Percentiles rank a stretch among this genome's conserved stretches.
These are phyloP conservation scores for Percopsis transmontana DNA, from an alignment of 2,113 vertebrate species.

Conservation along the genomic window DNA sequence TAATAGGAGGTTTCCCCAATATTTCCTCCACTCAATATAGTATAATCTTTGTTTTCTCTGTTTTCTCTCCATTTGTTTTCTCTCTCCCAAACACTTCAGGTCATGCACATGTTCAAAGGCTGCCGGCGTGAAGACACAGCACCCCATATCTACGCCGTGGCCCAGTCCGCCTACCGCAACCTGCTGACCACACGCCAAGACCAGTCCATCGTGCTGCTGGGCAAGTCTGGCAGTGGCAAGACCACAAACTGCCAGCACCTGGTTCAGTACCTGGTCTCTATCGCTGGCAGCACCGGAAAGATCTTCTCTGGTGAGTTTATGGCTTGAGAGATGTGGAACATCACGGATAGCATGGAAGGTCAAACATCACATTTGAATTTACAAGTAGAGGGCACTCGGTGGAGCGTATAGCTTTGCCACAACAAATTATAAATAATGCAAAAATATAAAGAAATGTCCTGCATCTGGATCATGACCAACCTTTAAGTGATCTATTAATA, in stretches of 20 bases:
- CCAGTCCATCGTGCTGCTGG: constrained; percentile 91
- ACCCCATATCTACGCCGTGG: constrained; percentile 92
- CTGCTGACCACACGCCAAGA: constrained; percentile 95
- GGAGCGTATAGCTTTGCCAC: too few species aligned
- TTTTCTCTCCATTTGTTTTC: not conserved
- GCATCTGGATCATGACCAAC: too few species aligned
- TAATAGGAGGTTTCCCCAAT: too few species aligned
- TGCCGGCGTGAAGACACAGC: constrained; percentile 90
- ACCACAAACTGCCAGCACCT: constrained; percentile 95
- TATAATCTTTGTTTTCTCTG: not conserved
- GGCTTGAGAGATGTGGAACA: not conserved
- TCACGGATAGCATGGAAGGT: not conserved
- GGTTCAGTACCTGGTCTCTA: constrained; percentile 91
- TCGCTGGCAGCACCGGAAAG: constrained; percentile 89
- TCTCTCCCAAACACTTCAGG: constrained; percentile 66
- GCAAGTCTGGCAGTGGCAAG: constrained; percentile 91
- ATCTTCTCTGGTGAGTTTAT: constrained; percentile 87
- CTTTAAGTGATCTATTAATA: too few species aligned
- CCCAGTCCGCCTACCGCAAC: constrained; percentile 89
- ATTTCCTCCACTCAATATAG: too few species aligned
- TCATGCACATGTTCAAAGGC: constrained; percentile 99
- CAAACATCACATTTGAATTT: too few species aligned
- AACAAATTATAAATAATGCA: too few species aligned
- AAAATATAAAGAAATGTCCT: too few species aligned
- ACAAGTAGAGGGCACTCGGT: too few species aligned